Evolutionary conservation across 1,140 invertebrate species (phyloP), one percentile per base, ranked within the genome.

Genomic region (Xylocopa sonorina): DNA sequence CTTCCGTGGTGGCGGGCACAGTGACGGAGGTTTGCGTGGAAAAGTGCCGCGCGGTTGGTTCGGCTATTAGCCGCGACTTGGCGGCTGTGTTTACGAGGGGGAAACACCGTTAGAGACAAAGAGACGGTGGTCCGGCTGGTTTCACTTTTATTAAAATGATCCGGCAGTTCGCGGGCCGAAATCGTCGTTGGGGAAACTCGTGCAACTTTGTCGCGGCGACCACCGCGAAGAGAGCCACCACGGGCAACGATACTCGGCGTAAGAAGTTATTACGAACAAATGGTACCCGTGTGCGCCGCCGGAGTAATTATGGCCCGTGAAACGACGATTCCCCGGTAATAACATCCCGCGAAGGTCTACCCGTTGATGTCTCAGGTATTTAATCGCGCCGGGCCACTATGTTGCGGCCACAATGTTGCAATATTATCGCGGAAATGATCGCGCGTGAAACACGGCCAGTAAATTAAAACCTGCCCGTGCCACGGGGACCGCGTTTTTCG

Each of bases 321-420:
- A 80, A 29, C 64, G 38, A 43, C 69, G 58, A 68, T 85, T 73
- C 53, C n/a, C 21, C 66, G 55, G 51, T 81, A 77, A 84, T 84
- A 68, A 68, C 64, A 53, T 81, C 24, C 51, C 21, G 6, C 24
- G 72, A 34, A 51, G 67, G 62, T 72, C 53, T 14, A n/a, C n/a
- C 53, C 34, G 66, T 27, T 53, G 62, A 76, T 50, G 43, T 57
- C 46, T 43, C 72, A n/a, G 57, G 55, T 66, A 84, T 77, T n/a
- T 73, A 84, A 84, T 84, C 73, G 67, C 64, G 76, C 68, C 34
- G 29, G 68, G 67, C 63, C 41, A 83, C 67, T 57, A 62, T 72
- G 66, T 82, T 55, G 38, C 41, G 38, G 38, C 32, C n/a, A n/a
- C n/a, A n/a, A n/a, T n/a, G n/a, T n/a, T n/a, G n/a, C n/a, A 50